Conservation (phyloP, 2,888 invertebrate species). For the Lasiommata megera region DNA sequence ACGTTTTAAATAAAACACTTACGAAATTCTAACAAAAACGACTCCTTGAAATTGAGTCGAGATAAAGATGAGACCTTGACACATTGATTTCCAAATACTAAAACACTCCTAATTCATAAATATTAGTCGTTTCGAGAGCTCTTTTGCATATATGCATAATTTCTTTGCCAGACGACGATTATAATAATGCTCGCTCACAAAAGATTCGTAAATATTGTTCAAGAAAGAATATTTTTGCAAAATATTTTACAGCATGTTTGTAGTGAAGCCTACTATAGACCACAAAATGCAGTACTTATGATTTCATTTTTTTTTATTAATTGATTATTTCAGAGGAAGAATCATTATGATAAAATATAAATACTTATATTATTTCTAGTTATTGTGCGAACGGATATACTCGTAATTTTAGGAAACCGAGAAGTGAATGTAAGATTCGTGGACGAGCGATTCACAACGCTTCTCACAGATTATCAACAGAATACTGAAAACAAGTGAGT, state of each 20-base stretch:
- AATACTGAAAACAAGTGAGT: slow-evolving; percentile 18
- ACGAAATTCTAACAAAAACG: neutral
- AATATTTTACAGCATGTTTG: no score
- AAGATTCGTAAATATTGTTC: neutral
- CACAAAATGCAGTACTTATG: no score
- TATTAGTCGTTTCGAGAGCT: slow-evolving; percentile 3
- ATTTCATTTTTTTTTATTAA: no score
- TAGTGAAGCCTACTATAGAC: no score
- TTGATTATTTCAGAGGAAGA: no score
- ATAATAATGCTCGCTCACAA: neutral
- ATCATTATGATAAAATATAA: no score
- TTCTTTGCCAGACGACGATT: neutral
- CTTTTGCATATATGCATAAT: slow-evolving; percentile 9
- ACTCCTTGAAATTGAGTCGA: slow-evolving; percentile 8
- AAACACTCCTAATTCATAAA: slow-evolving; percentile 8
- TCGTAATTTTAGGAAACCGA: neutral
- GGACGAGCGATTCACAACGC: neutral
- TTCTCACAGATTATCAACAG: slow-evolving; percentile 8
- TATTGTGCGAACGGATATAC: neutral
- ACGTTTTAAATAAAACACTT: neutral
- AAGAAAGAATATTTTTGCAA: no score
- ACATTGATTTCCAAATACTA: slow-evolving; percentile 14
- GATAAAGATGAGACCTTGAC: slow-evolving; percentile 16
- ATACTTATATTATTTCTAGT: no score
- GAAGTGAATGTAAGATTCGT: neutral